Conservation (phyloP, 2,113 vertebrate genomes). For the Trachemys scripta region DNA sequence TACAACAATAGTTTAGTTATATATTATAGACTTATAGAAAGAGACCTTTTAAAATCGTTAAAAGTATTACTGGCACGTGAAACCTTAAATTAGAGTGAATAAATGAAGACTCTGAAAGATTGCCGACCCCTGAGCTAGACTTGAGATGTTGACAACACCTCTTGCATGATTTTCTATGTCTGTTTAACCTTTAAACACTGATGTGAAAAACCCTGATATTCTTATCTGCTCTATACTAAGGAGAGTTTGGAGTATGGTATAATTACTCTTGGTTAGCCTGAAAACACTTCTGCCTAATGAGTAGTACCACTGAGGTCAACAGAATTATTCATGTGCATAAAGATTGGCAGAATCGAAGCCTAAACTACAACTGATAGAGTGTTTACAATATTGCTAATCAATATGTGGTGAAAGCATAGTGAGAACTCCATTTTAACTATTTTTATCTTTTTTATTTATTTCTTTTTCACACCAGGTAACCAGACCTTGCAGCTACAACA, state of each 20-base stretch:
- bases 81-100: too few species aligned
- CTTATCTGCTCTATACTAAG: not conserved
- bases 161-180: not conserved
- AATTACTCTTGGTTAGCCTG: not conserved
- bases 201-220: not conserved
- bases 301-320: not conserved
- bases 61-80: too few species aligned
- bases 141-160: not conserved
- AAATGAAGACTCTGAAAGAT: too few species aligned
- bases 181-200: not conserved
- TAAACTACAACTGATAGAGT: not conserved
- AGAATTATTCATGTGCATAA: not conserved
- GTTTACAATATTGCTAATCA: not conserved
- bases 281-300: not conserved
- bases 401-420: not conserved
- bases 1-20: too few species aligned
- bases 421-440: not conserved
- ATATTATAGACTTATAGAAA: too few species aligned
- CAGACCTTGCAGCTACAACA: slow-evolving; percentile 94
- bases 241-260: not conserved
- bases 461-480: slow-evolving; percentile 84
- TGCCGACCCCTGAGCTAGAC: not conserved
- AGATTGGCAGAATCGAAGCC: not conserved
- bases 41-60: too few species aligned
- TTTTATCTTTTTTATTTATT: not conserved